phyloP scores from a whole-genome alignment of 2,888 invertebrate genomes.

The Sipha maydis region DNA sequence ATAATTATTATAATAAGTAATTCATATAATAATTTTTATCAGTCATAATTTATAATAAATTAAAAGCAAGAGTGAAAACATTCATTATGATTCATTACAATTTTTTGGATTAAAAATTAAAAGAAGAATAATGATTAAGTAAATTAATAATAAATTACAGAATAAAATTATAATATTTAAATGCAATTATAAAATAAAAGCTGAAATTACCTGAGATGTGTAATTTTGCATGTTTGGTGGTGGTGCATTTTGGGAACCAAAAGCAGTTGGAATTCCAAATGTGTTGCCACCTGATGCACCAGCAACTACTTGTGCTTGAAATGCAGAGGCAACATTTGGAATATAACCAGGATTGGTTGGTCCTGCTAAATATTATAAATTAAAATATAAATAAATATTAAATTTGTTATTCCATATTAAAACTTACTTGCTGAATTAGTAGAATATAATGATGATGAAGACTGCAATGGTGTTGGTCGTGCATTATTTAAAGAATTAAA shows the following conservation, averaged over 20 bases:
- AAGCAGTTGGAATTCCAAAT: constrained; percentile 47
- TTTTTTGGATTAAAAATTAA: too few relatives aligned
- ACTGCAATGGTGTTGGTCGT: constrained; percentile 44
- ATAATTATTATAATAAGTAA: too few relatives aligned
- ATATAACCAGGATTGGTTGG: constrained; percentile 54
- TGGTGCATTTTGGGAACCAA: constrained; percentile 54
- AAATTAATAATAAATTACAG: too few relatives aligned
- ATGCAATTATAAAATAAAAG: not conserved
- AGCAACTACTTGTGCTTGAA: constrained; percentile 60
- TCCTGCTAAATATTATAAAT: constrained; percentile 38
- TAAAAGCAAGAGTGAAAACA: too few relatives aligned
- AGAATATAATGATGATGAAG: constrained; percentile 55
- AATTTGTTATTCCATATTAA: not conserved
- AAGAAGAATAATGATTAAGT: too few relatives aligned
- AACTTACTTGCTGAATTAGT: constrained; percentile 58
- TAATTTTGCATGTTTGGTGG: constrained; percentile 57
- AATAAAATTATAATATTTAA: too few relatives aligned
- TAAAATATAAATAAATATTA: not conserved
- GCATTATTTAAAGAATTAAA: constrained; percentile 55
- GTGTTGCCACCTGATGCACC: constrained; percentile 50
- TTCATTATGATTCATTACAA: too few relatives aligned
- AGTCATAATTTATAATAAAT: too few relatives aligned
- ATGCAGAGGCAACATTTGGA: constrained; percentile 50
- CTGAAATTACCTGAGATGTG: constrained; percentile 49
- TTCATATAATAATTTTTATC: too few relatives aligned